Percentiles rank a stretch among this genome's conserved stretches.
These are phyloP conservation scores for Lithophane leautieri DNA, from an alignment of 2,888 invertebrate genomes.

Conservation along the genomic window DNA sequence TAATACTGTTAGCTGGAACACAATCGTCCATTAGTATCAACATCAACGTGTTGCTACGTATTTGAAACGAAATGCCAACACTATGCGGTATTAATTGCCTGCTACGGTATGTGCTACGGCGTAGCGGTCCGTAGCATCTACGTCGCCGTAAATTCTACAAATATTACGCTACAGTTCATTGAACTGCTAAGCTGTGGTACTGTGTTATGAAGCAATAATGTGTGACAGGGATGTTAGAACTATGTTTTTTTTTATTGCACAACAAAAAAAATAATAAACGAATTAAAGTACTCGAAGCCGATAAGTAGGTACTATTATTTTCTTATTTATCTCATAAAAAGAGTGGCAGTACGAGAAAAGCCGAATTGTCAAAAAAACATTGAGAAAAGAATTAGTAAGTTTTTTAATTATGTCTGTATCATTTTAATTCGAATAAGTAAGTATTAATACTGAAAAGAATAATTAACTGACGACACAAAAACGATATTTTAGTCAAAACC, in stretches of 20 bases:
- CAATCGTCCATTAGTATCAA: constrained; percentile 20
- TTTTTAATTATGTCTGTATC: too few species aligned
- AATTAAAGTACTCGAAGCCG: neutral
- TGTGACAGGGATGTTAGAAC: constrained; percentile 11
- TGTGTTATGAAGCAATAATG: constrained; percentile 31
- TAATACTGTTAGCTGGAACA: constrained; percentile 2
- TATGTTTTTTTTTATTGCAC: constrained; percentile 7
- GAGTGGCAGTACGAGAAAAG: neutral
- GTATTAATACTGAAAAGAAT: neutral
- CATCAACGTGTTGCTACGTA: constrained; percentile 23
- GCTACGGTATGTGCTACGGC: constrained; percentile 62
- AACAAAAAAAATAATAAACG: too few species aligned
- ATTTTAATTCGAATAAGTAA: too few species aligned
- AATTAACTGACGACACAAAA: neutral
- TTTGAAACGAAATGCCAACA: constrained; percentile 52
- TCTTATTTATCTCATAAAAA: neutral
- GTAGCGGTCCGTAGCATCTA: constrained; percentile 60
- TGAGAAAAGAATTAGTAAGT: too few species aligned
- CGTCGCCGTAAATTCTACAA: constrained; percentile 57
- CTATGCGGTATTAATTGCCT: constrained; percentile 54
- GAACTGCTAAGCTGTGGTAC: constrained; percentile 37
- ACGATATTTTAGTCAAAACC: neutral
- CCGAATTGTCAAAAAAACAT: too few species aligned
- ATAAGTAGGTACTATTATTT: neutral
- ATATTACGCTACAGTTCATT: constrained; percentile 59